Evolutionary conservation across 2,888 invertebrate genomes (phyloP).

Genomic region (Yponomeuta cagnagella): DNA sequence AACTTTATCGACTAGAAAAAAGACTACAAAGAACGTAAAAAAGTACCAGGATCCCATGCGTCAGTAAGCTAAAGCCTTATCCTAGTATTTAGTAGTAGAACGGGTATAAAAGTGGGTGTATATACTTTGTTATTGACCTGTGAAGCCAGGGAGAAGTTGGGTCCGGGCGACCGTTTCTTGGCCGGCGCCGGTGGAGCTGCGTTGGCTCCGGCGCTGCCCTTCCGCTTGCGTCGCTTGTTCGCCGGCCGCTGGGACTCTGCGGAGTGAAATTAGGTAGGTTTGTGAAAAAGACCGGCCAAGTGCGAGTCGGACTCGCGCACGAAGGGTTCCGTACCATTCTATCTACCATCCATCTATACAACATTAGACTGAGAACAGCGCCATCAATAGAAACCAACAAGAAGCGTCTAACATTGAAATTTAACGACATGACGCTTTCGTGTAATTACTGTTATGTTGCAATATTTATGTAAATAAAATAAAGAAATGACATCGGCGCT

Average conservation of each 20-base stretch:
- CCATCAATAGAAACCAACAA: too few species aligned
- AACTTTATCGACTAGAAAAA: neutral
- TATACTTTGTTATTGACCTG: constrained; percentile 77
- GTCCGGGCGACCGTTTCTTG: constrained; percentile 97
- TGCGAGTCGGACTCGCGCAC: too few species aligned
- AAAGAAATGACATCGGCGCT: too few species aligned
- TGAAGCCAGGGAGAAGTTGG: constrained; percentile 95
- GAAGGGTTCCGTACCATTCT: too few species aligned
- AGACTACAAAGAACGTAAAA: neutral
- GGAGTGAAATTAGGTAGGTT: neutral
- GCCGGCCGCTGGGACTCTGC: constrained; percentile 95
- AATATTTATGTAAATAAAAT: too few species aligned
- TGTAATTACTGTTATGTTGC: too few species aligned
- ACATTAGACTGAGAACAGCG: too few species aligned
- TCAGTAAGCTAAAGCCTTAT: neutral
- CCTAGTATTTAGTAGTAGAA: neutral
- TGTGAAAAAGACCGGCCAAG: too few species aligned
- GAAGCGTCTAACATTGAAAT: too few species aligned
- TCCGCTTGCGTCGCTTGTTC: constrained; percentile 97
- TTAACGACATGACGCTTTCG: too few species aligned
- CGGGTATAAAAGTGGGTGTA: neutral
- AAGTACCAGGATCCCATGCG: neutral
- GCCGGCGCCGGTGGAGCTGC: constrained; percentile 90
- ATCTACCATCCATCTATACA: too few species aligned
- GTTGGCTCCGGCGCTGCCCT: constrained; percentile 93